Base-by-base conservation (phyloP, 2,113 vertebrate species). In the Salminus brasiliensis region DNA sequence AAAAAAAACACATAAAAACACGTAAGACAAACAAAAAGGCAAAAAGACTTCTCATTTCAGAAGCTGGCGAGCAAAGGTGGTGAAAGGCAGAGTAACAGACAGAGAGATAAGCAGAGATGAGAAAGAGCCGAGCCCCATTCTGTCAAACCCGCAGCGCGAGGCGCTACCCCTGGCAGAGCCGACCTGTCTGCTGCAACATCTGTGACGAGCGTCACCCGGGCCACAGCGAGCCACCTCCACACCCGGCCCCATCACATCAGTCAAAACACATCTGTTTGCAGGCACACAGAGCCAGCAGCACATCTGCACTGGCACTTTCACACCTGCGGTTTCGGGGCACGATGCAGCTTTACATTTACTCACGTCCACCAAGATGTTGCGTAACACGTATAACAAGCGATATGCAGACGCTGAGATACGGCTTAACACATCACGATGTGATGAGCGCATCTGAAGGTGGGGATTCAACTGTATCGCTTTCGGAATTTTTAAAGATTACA, bases 171-270 rank as follows among this genome's bases (percentile, higher is more conserved):
- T 82, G 79, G 80, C 68, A 52, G 52, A 69, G 47, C 75, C 39
- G 36, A 83, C 74, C 79, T 53, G 65, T 63, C 74, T 80, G 68
- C 25, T 72, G 68, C 65, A 83, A 81, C 83, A 85, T 68, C 80
- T 72, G 76, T 68, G 59, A 76, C 16, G 27, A 76, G 57, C 65
- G 41, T 76, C 78, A 39, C 68, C 15, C 25, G 2, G 39, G 36
- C 36, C 34, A n/a, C 21, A 21, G 21, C 4, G 10, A n/a, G 32
- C 59, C 62, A n/a, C 62, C 30, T 53, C 49, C 16, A 23, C 8
- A n/a, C 32, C 18, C 47, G 18, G 47, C 18, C 47, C 47, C 18
- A 5, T 49, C 39, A 69, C 21, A 69, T 41, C 41, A 41, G 39
- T 65, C 62, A 67, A 43, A 67, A 67, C 52, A 5, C 52, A 55